Evolutionary conservation across 2,888 invertebrate species (phyloP).

Genomic region (Heteromyza rotundicornis): DNA sequence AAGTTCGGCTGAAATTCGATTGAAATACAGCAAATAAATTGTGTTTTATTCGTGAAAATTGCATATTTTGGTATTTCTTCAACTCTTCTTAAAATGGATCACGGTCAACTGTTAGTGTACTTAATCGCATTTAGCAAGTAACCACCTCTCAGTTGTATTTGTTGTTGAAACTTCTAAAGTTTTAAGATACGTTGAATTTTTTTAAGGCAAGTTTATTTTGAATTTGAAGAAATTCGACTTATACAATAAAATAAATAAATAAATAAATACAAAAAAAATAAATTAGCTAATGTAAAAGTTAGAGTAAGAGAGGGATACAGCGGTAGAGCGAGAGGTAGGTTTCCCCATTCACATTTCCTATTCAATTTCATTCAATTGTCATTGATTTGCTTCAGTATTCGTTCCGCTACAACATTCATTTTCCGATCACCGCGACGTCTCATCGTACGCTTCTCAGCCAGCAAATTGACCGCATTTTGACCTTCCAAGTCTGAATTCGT

Average conservation of each 20-base stretch:
- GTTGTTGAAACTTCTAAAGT: too few species aligned
- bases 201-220: conserved; percentile 17
- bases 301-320: too few species aligned
- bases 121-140: too few species aligned
- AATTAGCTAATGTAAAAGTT: background rate
- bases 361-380: background rate
- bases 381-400: conserved; percentile 36
- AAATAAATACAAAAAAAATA: conserved; percentile 5
- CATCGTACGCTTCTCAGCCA: conserved; percentile 36
- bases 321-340: background rate
- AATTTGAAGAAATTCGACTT: conserved; percentile 4
- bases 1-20: background rate
- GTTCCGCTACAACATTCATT: conserved; percentile 40
- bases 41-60: background rate
- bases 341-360: background rate
- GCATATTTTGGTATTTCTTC: background rate
- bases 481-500: background rate
- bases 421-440: conserved; percentile 34
- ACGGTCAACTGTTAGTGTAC: too few species aligned
- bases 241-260: conserved; percentile 7
- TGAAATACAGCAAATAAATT: background rate
- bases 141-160: too few species aligned
- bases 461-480: conserved; percentile 39
- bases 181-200: too few species aligned
- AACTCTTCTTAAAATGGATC: too few species aligned